phyloP scores from a whole-genome alignment of 2,888 invertebrate genomes.

The Julus scanicus region DNA sequence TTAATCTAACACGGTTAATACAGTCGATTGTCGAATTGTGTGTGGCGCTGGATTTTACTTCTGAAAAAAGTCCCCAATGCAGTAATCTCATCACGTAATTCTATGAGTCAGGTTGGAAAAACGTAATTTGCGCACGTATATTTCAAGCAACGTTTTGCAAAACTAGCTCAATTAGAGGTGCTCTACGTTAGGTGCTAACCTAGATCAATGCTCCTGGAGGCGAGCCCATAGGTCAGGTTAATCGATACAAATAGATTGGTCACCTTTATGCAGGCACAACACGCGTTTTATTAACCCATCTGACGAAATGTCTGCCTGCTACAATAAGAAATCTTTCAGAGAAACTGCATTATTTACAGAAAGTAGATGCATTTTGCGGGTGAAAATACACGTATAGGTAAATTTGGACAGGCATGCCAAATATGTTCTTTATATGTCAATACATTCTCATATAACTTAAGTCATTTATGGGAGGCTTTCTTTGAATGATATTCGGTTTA shows the following conservation, averaged over 20 bases:
- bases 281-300: not conserved
- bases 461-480: too few relatives aligned
- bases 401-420: not conserved
- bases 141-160: not conserved
- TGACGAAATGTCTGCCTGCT: not conserved
- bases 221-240: not conserved
- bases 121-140: not conserved
- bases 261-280: not conserved
- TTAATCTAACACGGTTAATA: too few relatives aligned
- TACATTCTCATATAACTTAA: too few relatives aligned
- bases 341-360: not conserved
- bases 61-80: not conserved
- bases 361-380: not conserved
- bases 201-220: too few relatives aligned
- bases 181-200: too few relatives aligned
- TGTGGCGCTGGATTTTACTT: not conserved
- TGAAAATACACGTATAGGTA: not conserved
- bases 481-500: too few relatives aligned
- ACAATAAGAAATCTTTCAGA: not conserved
- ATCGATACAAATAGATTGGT: too few relatives aligned
- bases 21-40: not conserved
- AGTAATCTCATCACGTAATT: slow-evolving; percentile 14
- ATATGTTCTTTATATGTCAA: too few relatives aligned
- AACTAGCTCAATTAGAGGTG: too few relatives aligned
- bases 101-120: not conserved